Evolutionary conservation across 2,113 vertebrate genomes (phyloP).

Genomic region (Ptyas mucosa): DNA sequence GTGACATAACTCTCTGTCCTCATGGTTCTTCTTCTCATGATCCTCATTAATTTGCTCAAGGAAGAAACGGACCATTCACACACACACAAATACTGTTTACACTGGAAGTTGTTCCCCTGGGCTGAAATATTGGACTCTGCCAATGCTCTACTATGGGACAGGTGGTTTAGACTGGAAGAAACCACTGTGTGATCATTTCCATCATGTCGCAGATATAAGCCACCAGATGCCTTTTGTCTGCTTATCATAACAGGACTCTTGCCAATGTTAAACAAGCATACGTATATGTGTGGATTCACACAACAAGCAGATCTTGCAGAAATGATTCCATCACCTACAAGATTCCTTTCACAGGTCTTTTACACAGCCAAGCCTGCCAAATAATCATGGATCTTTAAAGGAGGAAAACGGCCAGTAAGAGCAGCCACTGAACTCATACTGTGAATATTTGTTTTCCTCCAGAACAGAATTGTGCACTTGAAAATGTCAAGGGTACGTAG

Average conservation of each 20-base stretch:
- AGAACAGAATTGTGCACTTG: background rate
- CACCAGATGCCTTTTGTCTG: background rate
- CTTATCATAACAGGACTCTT: background rate
- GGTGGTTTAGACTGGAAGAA: background rate
- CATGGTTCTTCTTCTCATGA: background rate
- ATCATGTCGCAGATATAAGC: conserved; percentile 41
- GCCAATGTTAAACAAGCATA: background rate
- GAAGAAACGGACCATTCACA: background rate
- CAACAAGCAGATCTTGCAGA: background rate
- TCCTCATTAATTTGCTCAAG: background rate
- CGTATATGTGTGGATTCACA: background rate
- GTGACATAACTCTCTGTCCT: background rate
- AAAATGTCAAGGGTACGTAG: conserved; percentile 7
- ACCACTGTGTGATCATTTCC: background rate
- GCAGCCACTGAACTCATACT: background rate
- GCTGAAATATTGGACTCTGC: background rate
- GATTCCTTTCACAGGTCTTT: background rate
- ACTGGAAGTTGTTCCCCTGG: background rate
- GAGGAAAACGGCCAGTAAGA: background rate
- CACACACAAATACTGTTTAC: background rate
- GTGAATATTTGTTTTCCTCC: background rate
- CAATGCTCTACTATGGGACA: background rate
- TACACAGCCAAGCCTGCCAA: background rate
- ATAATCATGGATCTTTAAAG: background rate
- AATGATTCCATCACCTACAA: conserved; percentile 6